Base-by-base conservation (phyloP, 2,113 vertebrate species). In the Hydrochoerus hydrochaeris region DNA sequence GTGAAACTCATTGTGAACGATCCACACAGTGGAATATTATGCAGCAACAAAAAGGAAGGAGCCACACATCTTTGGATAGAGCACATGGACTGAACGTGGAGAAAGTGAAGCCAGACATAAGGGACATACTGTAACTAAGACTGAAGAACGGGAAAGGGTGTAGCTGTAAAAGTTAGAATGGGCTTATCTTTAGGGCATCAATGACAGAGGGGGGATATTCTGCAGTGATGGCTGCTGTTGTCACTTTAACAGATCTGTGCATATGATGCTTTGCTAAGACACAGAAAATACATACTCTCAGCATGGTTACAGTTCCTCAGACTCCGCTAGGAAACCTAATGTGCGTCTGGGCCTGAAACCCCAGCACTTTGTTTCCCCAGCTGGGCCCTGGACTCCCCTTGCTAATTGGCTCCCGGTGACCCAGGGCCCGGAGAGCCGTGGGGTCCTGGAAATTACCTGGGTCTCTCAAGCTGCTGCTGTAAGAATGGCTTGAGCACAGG, bases 401-500 rank as follows among this genome's bases (percentile, higher is more conserved):
- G 71, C 11, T 88, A 5, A 52, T 65, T 19, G 58, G 12, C 41
- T 92, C 69, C 14, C 78, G 5, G 1, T 0, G 32, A 58, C 41
- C 17, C 19, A 4, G 30, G 83, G 11, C 20, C 35, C 28, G 80
- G 58, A 44, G 44, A 60, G 84, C 0, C 0, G 30, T 4, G 26
- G 16, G 49, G 1, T 8, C 3, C 1, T 7, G 83, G 75, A 73
- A 52, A 0, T 58, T 91, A 98, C 97, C 97, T 97, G 81, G 88
- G 91, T 58, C 73, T 94, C 73, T 88, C 0, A 2, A 97, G 93
- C 92, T 98, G 96, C 12, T 1, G 6, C 35, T 0, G 30, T 44
- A 98, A 46, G 90, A 96, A 95, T n/a, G n/a, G n/a, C 12, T 14
- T 5, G 0, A 97, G 19, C 0, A 0, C 7, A 11, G 86, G 49